Base-by-base conservation (phyloP, 2,113 vertebrate genomes). In the Ictidomys tridecemlineatus region DNA sequence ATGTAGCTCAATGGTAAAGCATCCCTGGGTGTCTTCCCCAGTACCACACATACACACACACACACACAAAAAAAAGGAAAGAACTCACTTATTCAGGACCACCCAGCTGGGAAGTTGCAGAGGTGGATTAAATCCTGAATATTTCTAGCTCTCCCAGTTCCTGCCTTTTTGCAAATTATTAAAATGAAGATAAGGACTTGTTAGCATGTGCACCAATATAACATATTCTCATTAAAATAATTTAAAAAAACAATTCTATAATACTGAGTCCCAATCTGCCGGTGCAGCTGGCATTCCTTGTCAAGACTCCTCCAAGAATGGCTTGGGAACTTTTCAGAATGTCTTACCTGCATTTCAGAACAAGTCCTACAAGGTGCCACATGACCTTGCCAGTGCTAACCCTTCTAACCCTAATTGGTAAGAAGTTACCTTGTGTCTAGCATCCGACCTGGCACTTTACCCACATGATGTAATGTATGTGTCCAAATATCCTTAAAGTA, bases 141-240 rank as follows among this genome's bases (percentile, higher is more conserved):
- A 85, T 85, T 83, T 94, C 74, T 93, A 53, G 17, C 61, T 87
- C 42, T 90, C n/a, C 48, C 30, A 86, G 48, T 85, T 87, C 58
- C 61, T 90, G 48, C 53, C 69, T 56, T 95, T 24, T 87, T 78
- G 51, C 65, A 51, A 74, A 86, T 74, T 80, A n/a, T 82, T 45
- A 83, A 76, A 53, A 83, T 91, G 70, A 82, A 93, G 61, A 93
- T 82, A 72, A 93, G 32, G 30, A 37, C 42, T 28, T 39, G 42
- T 70, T n/a, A 87, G 51, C 28, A 30, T 73, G 65, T 74, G 37
- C 58, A 73, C 13, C 11, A 82, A 10, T n/a, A 42, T 48, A 91
- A 84, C 82, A 94, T 53, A 84, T 70, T 87, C 53, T 56, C 42
- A 84, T 91, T 91, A 92, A 80, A 94, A 82, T 89, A 70, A 85